Conservation (phyloP, 2,888 invertebrate genomes). For the Tanypteryx hageni region DNA sequence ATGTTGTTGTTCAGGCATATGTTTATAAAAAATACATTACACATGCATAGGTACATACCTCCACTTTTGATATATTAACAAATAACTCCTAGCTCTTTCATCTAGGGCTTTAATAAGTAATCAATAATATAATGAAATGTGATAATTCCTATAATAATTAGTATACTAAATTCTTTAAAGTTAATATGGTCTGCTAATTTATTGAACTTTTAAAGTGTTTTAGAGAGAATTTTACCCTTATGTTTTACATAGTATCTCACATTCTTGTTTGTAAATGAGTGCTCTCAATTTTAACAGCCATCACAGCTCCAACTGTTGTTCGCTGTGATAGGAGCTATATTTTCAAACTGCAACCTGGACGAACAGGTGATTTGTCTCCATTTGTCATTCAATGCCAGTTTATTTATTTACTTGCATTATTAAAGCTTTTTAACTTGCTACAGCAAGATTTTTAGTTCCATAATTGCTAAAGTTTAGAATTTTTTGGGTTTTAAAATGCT, state of each 20-base stretch:
- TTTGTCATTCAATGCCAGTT: constrained; percentile 54
- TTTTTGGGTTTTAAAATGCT: background rate
- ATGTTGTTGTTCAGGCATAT: too few relatives aligned
- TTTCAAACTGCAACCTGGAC: constrained; percentile 69
- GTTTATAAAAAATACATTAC: too few relatives aligned
- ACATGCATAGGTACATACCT: too few relatives aligned
- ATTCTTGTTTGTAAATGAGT: constrained; percentile 66
- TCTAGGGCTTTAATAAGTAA: too few relatives aligned
- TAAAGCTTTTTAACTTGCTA: background rate
- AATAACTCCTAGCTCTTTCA: too few relatives aligned
- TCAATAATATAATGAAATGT: too few relatives aligned
- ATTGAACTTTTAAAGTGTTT: background rate
- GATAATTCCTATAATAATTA: too few relatives aligned
- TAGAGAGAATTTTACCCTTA: background rate
- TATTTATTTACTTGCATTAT: constrained; percentile 39
- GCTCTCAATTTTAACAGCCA: constrained; percentile 73
- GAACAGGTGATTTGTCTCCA: constrained; percentile 67
- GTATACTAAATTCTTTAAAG: background rate
- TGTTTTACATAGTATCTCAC: constrained; percentile 29
- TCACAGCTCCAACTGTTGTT: constrained; percentile 71
- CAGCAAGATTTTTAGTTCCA: constrained; percentile 22
- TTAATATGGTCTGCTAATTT: background rate
- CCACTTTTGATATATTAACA: too few relatives aligned
- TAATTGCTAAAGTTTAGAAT: background rate
- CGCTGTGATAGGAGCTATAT: constrained; percentile 72